These are phyloP conservation scores for Calidris pugnax DNA, from an alignment of 2,113 vertebrate genomes.

Conservation along the genomic window DNA sequence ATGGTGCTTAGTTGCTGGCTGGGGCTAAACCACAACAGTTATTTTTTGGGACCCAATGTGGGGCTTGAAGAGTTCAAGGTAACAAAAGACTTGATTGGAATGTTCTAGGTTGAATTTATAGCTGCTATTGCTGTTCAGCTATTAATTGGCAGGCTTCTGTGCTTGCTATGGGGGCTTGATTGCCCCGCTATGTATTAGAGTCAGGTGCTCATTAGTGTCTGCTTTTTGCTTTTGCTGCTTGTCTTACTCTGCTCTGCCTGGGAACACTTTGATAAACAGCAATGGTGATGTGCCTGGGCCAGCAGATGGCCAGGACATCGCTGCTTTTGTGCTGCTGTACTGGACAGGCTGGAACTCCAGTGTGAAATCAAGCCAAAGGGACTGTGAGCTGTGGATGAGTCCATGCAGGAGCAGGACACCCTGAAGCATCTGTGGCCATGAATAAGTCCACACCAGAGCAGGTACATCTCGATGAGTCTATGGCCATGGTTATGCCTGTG, in stretches of 20 bases:
- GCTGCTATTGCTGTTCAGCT: background rate
- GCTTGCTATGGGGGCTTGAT: background rate
- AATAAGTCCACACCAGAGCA: background rate
- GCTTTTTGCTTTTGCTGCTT: background rate
- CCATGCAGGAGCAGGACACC: background rate
- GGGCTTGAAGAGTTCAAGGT: background rate
- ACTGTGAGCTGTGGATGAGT: background rate
- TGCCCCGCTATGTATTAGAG: background rate
- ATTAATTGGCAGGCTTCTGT: background rate
- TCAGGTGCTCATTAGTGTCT: background rate
- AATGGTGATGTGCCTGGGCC: background rate
- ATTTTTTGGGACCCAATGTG: background rate
- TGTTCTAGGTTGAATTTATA: background rate
- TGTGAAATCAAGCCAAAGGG: background rate
- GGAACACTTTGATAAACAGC: background rate
- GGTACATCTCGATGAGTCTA: background rate
- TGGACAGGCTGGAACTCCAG: background rate
- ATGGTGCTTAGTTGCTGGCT: background rate
- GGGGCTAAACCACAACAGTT: background rate
- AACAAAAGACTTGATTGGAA: background rate
- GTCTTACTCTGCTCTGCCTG: background rate
- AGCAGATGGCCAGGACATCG: background rate
- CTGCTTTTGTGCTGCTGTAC: background rate
- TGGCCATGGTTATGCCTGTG: background rate
- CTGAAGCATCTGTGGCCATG: background rate